Base-by-base conservation (phyloP, 2,888 invertebrate genomes). In the Palloptera scutellata region DNA sequence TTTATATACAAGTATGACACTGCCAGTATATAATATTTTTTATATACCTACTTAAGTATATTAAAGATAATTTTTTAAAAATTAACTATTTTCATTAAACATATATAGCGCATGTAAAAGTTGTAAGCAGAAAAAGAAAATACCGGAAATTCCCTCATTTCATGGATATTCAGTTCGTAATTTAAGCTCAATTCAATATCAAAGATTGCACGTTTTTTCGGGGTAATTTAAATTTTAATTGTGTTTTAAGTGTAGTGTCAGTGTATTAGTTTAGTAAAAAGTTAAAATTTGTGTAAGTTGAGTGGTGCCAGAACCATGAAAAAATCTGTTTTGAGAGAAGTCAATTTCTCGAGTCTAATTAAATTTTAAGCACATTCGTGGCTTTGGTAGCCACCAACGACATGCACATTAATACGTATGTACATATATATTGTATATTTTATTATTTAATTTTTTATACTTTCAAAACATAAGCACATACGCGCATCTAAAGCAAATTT, bases 121-220 rank as follows among this genome's bases (percentile, higher is more conserved):
- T 83, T 83, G 83, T 78, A 81, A 79, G 78, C 79, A 78, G 81
- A 83, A 80, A 78, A 78, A 80, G 77, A 81, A 81, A 80, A 79
- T 84, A 77, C 81, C 81, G 80, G 83, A 83, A 79, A 85, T 84
- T 75, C 85, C 84, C 72, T 78, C 83, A 76, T 84, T 81, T 79
- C 77, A 81, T 77, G 83, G 84, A 81, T 81, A 81, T 81, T 83
- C 83, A 74, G 79, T 82, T 78, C 80, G 81, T 73, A 83, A 83
- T 79, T 80, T 81, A 78, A 80, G 77, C 79, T 79, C 80, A 75
- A 77, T 79, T 69, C 72, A 76, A 70, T 66, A 75, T 75, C 79
- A 79, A 78, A 82, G 82, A 79, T 75, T 80, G 79, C 82, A 82
- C 79, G 78, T 81, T 76, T 79, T 80, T 76, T 78, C 80, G 77